These are phyloP conservation scores for Steinernema khuongi DNA, from an alignment of 1,140 invertebrate species.

Conservation along the genomic window DNA sequence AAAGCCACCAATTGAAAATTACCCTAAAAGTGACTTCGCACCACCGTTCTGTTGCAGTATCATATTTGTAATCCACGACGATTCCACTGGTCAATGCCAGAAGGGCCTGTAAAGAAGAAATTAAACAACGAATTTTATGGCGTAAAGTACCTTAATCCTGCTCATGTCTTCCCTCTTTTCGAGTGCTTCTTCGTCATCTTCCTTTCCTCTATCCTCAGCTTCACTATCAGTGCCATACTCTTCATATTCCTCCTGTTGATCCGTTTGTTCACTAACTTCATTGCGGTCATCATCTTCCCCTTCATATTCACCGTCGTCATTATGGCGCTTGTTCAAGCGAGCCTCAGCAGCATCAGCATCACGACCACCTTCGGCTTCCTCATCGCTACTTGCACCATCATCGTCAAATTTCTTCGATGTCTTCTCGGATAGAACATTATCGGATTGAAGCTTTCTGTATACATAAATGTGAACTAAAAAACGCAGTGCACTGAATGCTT, in stretches of 20 bases:
- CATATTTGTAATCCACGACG: conserved; percentile 70
- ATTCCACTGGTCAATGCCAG: neutral
- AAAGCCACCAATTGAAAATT: conserved; percentile 51
- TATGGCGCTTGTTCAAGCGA: conserved; percentile 49
- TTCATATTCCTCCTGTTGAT: conserved; percentile 62
- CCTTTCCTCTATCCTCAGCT: conserved; percentile 62
- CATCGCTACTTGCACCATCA: conserved; percentile 57
- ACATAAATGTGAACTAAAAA: conserved; percentile 25
- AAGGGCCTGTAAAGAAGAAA: neutral
- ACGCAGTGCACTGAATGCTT: conserved; percentile 14
- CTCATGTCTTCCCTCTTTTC: conserved; percentile 65
- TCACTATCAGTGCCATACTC: conserved; percentile 67
- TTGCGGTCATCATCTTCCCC: conserved; percentile 52
- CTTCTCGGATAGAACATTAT: neutral
- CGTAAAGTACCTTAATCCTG: conserved; percentile 76
- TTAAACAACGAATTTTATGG: neutral
- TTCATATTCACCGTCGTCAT: conserved; percentile 62
- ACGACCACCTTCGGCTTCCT: conserved; percentile 59
- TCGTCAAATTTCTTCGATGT: conserved; percentile 34
- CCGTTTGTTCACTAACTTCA: conserved; percentile 48
- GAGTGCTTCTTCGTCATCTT: conserved; percentile 49
- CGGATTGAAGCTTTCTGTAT: neutral
- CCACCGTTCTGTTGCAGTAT: conserved; percentile 70
- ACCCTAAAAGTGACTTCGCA: conserved; percentile 70
- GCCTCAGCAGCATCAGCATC: conserved; percentile 57